These are phyloP conservation scores for Boloria euphrosyne DNA, from an alignment of 2,888 invertebrate genomes.

Conservation along the genomic window DNA sequence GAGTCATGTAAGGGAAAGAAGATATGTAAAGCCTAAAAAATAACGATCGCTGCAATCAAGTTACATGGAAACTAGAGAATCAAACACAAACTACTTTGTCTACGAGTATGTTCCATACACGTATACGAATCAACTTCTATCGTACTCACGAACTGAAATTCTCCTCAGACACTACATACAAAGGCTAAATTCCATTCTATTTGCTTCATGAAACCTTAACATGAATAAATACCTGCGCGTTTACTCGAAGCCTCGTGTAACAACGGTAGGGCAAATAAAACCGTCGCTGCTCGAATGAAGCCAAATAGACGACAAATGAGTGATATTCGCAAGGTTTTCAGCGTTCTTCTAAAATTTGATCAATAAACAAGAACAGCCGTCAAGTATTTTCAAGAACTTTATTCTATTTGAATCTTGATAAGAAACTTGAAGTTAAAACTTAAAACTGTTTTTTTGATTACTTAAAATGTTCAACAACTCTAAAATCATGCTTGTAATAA, in stretches of 20 bases:
- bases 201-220: conserved; percentile 11
- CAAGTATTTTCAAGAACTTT: background rate
- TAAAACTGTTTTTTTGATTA: no score
- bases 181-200: conserved; percentile 6
- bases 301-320: conserved; percentile 12
- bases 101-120: no score
- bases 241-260: background rate
- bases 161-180: conserved; percentile 5
- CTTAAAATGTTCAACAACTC: no score
- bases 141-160: background rate
- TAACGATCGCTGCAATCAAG: no score
- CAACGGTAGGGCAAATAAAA: conserved; percentile 17
- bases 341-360: conserved; percentile 9
- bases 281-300: background rate
- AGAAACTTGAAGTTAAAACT: no score
- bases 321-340: background rate
- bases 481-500: no score
- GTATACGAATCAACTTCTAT: background rate
- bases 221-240: conserved; percentile 10
- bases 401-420: background rate
- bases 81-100: no score
- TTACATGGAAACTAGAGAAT: no score
- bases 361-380: conserved; percentile 6
- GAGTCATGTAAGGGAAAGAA: no score
- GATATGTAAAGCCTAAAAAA: no score